Base-by-base conservation (phyloP, 2,113 vertebrate genomes). In the Hippocampus zosterae region DNA sequence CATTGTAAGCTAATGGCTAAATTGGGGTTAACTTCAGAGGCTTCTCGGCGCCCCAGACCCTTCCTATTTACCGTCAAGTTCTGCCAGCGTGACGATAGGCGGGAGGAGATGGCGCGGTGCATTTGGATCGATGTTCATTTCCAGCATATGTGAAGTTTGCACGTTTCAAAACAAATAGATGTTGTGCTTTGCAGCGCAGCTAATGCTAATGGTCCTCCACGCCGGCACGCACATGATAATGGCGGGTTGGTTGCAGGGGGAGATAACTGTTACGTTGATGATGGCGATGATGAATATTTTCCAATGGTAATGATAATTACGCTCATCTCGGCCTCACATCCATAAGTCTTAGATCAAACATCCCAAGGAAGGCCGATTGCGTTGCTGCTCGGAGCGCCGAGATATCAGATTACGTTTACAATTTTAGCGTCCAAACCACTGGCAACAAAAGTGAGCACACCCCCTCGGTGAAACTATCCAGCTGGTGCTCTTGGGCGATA, bases 231-330 rank as follows among this genome's bases (percentile, higher is more conserved):
- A 69, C 81, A 53, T 77, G 77, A 72, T 86, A 84, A 88, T 84
- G 85, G 71, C 48, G 50, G 82, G 70, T 63, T 79, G 68, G 70
- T 79, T 76, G 82, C 65, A 72, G 73, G 80, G 73, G 59, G 52
- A 74, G 77, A 84, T 77, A 72, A 82, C 77, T 74, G 72, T 83
- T 78, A 76, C 68, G 71, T 70, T 82, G 79, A 85, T 84, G 89
- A 87, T 87, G 80, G 81, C 81, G 79, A 85, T 84, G 89, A 87
- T 87, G 79, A 82, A 88, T 87, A 85, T 84, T 83, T 87, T 84
- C 74, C 79, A 78, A 70, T 68, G 75, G 82, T 84, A 78, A 78
- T 84, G 77, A 88, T 90, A 80, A 88, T 90, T 84, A 80, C 70
- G 55, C 76, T 65, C 61, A 68, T 82, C 77, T 74, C 80, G 70